Evolutionary conservation across 2,888 invertebrate genomes (phyloP).

Genomic region (Eledone cirrhosa): DNA sequence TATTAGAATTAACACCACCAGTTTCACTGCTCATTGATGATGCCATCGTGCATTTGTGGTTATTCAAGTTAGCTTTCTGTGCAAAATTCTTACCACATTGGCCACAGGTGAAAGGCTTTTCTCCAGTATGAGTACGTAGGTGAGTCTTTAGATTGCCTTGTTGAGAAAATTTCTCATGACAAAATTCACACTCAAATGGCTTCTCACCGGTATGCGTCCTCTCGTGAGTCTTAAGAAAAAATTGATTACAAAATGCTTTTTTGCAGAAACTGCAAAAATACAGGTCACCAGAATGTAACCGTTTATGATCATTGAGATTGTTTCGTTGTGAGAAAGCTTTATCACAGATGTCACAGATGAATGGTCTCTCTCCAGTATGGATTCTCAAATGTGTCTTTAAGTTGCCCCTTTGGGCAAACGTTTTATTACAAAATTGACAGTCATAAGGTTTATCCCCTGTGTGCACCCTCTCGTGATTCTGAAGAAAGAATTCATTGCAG

Average conservation of each 20-base stretch:
- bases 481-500: conserved; percentile 40
- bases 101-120: conserved; percentile 77
- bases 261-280: neutral
- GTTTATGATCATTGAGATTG: neutral
- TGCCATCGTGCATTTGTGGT: neutral
- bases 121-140: conserved; percentile 79
- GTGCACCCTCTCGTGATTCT: conserved; percentile 40
- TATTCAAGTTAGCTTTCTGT: neutral
- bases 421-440: conserved; percentile 39
- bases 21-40: no score
- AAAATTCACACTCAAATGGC: conserved; percentile 79
- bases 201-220: conserved; percentile 71
- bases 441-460: conserved; percentile 42
- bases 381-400: neutral
- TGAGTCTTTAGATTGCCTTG: conserved; percentile 82
- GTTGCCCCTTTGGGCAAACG: conserved; percentile 31
- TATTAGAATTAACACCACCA: neutral
- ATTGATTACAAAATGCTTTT: conserved; percentile 14
- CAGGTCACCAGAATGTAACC: neutral
- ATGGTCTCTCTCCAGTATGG: neutral
- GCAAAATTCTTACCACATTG: conserved; percentile 9
- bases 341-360: neutral
- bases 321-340: conserved; percentile 3
- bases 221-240: neutral
- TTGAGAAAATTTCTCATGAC: conserved; percentile 78